Base-by-base conservation (phyloP, 2,888 invertebrate species). In the Napeogenes inachia region DNA sequence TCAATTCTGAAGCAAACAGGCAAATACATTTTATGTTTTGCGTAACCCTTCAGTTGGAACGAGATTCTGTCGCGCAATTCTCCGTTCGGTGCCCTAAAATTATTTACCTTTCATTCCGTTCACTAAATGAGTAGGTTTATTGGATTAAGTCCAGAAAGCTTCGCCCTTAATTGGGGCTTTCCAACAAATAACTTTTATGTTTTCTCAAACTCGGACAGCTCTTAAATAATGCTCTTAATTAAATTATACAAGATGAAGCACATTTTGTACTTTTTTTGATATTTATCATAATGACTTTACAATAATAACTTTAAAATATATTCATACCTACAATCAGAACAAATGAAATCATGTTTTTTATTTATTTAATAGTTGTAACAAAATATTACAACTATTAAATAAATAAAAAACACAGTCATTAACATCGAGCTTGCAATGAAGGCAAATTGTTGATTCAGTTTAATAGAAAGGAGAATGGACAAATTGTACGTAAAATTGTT, bases 121-220 rank as follows among this genome's bases (percentile, higher is more conserved):
- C 84, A 84, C 84, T 87, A 87, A 89, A 87, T 85, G 87, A 87
- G 89, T 87, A 87, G 88, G 81, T 88, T 89, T 88, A 89, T 89
- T 88, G 87, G 88, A 89, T 89, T 89, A 89, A 84, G 85, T 86
- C 84, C 85, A 88, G 83, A 87, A 88, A 86, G 89, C 89, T 85
- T 84, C 79, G 83, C 85, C 85, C 87, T 84, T 89, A 89, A 89
- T 89, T 89, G 87, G 87, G 82, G 89, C 87, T 88, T 85, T 85
- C 84, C 84, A 79, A 82, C 83, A 86, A 88, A 89, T 89, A 87
- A 87, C 85, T 88, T 89, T 89, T 86, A 82, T 86, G 85, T 87
- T 87, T 87, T 86, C 87, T 87, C 85, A 85, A 87, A 86, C 83
- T 86, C 83, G 81, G 83, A 85, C 85, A 81, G 84, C 81, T 83